These are phyloP conservation scores for Hyaena hyaena DNA, from an alignment of 2,113 vertebrate species.

Conservation along the genomic window DNA sequence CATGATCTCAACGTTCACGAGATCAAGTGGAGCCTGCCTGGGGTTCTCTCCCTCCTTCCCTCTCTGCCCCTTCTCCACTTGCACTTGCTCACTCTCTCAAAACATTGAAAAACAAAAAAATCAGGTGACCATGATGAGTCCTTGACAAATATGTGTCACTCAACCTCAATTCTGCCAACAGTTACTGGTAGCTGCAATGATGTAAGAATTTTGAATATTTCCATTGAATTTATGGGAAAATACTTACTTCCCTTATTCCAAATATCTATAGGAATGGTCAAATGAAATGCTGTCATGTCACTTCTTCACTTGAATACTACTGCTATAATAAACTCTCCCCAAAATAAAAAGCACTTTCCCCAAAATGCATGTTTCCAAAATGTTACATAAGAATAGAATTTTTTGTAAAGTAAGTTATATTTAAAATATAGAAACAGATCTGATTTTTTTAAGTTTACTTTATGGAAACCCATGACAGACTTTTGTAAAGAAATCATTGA, in stretches of 20 bases:
- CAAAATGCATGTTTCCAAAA: constrained; percentile 21
- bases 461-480: not conserved
- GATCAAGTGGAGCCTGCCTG: no score
- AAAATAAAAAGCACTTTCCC: not conserved
- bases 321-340: not conserved
- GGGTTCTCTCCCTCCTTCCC: no score
- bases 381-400: not conserved
- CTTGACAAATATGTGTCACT: not conserved
- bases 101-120: not conserved
- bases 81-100: no score
- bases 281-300: not conserved
- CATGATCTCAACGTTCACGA: no score
- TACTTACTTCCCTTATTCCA: not conserved
- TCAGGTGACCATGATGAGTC: not conserved
- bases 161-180: not conserved
- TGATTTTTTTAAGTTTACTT: not conserved
- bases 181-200: not conserved
- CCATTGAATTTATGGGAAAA: not conserved
- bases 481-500: constrained; percentile 34
- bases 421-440: not conserved
- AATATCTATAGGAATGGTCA: not conserved
- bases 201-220: constrained; percentile 36
- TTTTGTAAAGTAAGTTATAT: not conserved
- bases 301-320: not conserved
- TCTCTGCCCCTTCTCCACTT: no score